phyloP scores from a whole-genome alignment of 2,113 vertebrate genomes.

The Bubo bubo region DNA sequence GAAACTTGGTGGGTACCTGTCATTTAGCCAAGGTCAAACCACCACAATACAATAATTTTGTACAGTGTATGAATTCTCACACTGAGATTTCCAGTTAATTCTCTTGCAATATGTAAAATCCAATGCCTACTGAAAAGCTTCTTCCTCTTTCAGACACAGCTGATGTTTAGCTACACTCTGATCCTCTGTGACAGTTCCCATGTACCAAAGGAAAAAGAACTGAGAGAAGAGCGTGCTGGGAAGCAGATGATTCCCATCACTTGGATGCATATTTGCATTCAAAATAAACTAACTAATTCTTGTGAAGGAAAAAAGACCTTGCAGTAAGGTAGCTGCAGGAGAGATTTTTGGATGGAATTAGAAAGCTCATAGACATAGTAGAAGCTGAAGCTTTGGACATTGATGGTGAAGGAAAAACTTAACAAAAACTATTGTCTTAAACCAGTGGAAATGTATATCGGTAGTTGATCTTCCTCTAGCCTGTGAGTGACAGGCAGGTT shows the following conservation, averaged over 20 bases:
- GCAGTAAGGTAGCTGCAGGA: background rate
- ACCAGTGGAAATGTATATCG: background rate
- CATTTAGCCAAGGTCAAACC: too few species aligned
- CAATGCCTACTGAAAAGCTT: background rate
- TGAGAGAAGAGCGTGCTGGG: background rate
- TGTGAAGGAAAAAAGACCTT: background rate
- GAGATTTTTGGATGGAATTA: background rate
- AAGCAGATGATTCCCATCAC: background rate
- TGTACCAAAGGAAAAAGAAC: background rate
- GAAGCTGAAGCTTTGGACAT: background rate
- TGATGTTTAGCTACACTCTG: background rate
- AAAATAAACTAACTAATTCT: background rate
- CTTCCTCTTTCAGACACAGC: background rate
- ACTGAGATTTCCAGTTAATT: background rate
- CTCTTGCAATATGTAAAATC: background rate
- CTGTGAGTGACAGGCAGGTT: background rate
- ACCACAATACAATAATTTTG: background rate
- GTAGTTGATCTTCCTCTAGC: background rate
- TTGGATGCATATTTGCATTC: background rate
- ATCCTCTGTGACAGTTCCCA: background rate
- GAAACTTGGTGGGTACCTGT: too few species aligned
- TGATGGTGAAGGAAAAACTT: background rate
- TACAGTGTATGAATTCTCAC: background rate
- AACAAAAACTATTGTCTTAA: background rate
- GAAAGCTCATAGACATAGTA: background rate